Conservation (phyloP, 1,140 invertebrate genomes). For the Drosophila cardini region DNA sequence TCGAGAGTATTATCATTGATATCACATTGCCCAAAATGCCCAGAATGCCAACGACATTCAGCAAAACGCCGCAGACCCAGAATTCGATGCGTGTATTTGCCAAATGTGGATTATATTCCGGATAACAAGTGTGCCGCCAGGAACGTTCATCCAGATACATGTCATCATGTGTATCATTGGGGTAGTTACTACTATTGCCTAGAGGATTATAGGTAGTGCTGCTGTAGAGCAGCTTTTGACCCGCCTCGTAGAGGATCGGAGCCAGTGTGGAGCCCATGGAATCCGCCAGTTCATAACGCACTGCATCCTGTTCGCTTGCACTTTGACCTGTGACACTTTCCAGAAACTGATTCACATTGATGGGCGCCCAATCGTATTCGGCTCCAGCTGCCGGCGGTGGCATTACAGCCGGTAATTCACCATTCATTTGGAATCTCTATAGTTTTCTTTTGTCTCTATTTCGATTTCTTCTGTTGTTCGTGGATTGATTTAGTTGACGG, state of each 20-base stretch:
- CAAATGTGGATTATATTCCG: slow-evolving; percentile 64
- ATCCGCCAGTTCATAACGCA: slow-evolving; percentile 54
- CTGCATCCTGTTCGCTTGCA: slow-evolving; percentile 27
- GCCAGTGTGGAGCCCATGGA: slow-evolving; percentile 38
- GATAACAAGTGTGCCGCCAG: slow-evolving; percentile 67
- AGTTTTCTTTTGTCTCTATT: too few species aligned
- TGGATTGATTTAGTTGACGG: too few species aligned
- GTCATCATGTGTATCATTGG: slow-evolving; percentile 40
- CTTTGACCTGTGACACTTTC: slow-evolving; percentile 56
- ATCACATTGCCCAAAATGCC: slow-evolving; percentile 96
- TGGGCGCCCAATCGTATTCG: slow-evolving; percentile 62
- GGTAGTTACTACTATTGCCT: slow-evolving; percentile 17
- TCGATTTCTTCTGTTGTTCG: neutral
- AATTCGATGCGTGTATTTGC: slow-evolving; percentile 88
- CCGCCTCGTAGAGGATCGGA: slow-evolving; percentile 23
- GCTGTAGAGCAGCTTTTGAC: slow-evolving; percentile 24
- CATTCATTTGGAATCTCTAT: slow-evolving; percentile 47
- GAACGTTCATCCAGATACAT: slow-evolving; percentile 51
- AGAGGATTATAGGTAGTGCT: slow-evolving; percentile 1
- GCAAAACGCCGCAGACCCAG: slow-evolving; percentile 92
- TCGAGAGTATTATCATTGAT: slow-evolving; percentile 94
- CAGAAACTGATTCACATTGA: slow-evolving; percentile 62
- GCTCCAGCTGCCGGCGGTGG: slow-evolving; percentile 36
- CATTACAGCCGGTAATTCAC: slow-evolving; percentile 53
- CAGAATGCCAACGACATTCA: slow-evolving; percentile 92